Evolutionary conservation across 2,113 vertebrate genomes (phyloP).

Genomic region (Cervus canadensis): DNA sequence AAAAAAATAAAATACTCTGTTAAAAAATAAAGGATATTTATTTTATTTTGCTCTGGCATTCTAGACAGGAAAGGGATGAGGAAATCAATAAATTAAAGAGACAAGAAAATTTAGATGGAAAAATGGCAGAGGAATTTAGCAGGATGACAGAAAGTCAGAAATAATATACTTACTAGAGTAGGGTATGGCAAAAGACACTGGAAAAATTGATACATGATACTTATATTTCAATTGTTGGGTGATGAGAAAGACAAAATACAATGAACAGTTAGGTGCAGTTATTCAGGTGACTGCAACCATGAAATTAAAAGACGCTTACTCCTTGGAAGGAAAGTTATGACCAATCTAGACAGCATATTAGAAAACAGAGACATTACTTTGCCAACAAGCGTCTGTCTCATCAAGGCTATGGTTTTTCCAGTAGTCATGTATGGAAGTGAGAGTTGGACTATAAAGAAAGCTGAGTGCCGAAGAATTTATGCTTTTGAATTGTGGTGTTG

Average conservation of each 20-base stretch:
- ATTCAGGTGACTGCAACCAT: background rate
- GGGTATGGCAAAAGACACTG: background rate
- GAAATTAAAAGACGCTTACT: background rate
- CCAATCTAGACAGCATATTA: background rate
- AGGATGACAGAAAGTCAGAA: background rate
- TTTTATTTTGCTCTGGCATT: background rate
- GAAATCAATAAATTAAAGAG: background rate
- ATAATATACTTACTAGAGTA: background rate
- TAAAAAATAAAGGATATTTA: background rate
- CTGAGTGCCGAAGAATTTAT: fast-evolving
- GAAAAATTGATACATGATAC: background rate
- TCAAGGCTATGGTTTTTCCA: background rate
- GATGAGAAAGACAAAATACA: conserved; percentile 5
- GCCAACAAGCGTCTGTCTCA: background rate
- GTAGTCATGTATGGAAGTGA: background rate
- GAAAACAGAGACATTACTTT: background rate
- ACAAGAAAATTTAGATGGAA: background rate
- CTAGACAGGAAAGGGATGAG: background rate
- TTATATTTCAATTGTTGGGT: background rate
- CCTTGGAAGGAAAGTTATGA: background rate
- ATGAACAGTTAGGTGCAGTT: background rate
- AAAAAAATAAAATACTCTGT: background rate
- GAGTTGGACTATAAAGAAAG: background rate
- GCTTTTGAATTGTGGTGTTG: background rate
- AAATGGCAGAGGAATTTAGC: background rate